Base-by-base conservation (phyloP, 2,888 invertebrate species). In the Hypselothyrea guttata region DNA sequence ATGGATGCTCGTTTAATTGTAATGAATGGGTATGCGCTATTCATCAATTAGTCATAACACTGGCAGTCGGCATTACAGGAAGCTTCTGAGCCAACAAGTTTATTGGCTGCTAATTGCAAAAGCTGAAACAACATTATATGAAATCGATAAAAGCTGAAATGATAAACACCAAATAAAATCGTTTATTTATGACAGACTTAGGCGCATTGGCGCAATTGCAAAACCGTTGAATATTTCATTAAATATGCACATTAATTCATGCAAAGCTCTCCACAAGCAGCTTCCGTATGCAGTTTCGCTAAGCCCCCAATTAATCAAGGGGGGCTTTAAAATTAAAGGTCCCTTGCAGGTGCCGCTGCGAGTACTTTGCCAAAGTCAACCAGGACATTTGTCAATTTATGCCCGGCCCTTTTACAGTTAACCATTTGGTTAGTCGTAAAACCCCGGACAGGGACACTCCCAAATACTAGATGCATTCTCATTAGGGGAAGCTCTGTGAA, bases 141-240 rank as follows among this genome's bases (percentile, higher is more conserved):
- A 33, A 63, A 66, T 77, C 75, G 66, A 77, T 40, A 55, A 57
- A 45, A 48, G 42, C 51, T 62, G 46, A 51, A 64, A 69, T 77
- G 64, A 69, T 74, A 59, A 77, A 82, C 56, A 56, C 78, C 64
- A 72, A 77, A 78, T 82, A 77, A 78, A 78, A 73, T 78, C 78
- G 75, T 53, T 51, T 62, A 75, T 78, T 78, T 78, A 82, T 75
- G 54, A 42, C 62, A 47, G 58, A 65, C 56, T 60, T 56, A 74
- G 59, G 63, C 58, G 55, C 57, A 61, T 61, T 61, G 52, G 51
- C 47, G 38, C n/a, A n/a, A n/a, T n/a, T n/a, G n/a, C n/a, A n/a
- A n/a, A 56, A 62, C 56, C 75, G 74, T 63, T 76, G 67, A 70
- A 60, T 65, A 67, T 58, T 58, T 71, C 66, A 74, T 76, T 81